Conservation (phyloP, 2,888 invertebrate genomes). For the Cylindroiulus punctatus region DNA sequence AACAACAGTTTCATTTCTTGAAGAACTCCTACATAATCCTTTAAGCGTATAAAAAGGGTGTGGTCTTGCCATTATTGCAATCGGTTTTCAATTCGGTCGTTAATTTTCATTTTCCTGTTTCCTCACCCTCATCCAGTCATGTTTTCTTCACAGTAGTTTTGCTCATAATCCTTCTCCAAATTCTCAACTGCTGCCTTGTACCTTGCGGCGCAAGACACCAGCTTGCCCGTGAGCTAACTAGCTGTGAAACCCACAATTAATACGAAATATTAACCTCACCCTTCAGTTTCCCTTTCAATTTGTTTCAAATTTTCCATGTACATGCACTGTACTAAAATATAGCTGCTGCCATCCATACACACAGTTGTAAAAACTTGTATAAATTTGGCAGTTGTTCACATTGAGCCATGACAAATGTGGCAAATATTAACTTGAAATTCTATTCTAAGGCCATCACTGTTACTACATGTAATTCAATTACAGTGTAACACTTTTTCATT, state of each 20-base stretch:
- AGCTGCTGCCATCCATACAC: too few relatives aligned
- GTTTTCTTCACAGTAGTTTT: background rate
- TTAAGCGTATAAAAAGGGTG: slow-evolving; percentile 9
- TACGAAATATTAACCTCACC: slow-evolving; percentile 18
- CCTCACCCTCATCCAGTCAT: background rate
- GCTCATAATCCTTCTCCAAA: background rate
- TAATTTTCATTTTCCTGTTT: background rate
- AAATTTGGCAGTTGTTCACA: too few relatives aligned
- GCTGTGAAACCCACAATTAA: background rate
- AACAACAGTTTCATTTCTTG: background rate
- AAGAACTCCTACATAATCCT: background rate
- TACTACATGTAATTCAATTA: too few relatives aligned
- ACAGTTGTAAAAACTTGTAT: too few relatives aligned
- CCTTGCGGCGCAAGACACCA: background rate
- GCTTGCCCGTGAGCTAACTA: background rate
- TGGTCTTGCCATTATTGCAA: background rate
- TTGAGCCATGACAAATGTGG: too few relatives aligned
- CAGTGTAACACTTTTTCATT: too few relatives aligned
- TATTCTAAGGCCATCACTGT: too few relatives aligned
- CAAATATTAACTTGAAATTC: too few relatives aligned
- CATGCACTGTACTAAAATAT: too few relatives aligned
- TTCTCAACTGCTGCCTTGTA: background rate
- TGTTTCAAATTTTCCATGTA: too few relatives aligned
- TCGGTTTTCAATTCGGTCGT: background rate
- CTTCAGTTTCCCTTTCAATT: background rate